These are phyloP conservation scores for Maniola hyperantus DNA, from an alignment of 2,888 invertebrate genomes.

Conservation along the genomic window DNA sequence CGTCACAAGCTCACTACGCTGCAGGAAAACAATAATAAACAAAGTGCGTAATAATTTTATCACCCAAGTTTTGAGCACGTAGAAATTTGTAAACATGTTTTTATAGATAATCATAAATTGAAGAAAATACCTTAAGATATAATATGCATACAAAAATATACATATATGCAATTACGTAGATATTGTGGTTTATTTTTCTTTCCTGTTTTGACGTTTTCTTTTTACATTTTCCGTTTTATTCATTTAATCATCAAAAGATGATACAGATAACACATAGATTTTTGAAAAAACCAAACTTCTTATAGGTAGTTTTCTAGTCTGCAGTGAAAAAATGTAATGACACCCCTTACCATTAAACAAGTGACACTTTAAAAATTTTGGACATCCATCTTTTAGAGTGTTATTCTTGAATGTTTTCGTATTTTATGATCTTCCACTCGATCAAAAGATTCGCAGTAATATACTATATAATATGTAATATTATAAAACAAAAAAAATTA, in stretches of 20 bases:
- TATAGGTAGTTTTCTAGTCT: too few relatives aligned
- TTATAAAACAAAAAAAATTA: too few relatives aligned
- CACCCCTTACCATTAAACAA: too few relatives aligned
- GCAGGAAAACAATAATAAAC: constrained; percentile 35
- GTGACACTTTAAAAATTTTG: neutral
- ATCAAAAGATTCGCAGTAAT: neutral
- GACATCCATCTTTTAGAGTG: too few relatives aligned
- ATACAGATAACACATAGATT: too few relatives aligned
- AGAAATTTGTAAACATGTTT: constrained; percentile 53
- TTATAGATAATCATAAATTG: constrained; percentile 35
- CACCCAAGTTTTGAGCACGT: constrained; percentile 46
- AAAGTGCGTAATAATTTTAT: constrained; percentile 58
- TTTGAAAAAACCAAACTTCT: too few relatives aligned
- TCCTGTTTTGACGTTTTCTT: neutral
- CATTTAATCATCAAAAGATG: too few relatives aligned
- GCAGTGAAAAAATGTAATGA: too few relatives aligned
- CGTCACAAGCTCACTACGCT: neutral
- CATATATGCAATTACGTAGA: constrained; percentile 6
- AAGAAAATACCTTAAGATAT: constrained; percentile 2
- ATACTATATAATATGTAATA: too few relatives aligned
- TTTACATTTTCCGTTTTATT: too few relatives aligned
- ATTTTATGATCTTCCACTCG: neutral
- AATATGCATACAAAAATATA: neutral
- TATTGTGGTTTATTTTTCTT: neutral
- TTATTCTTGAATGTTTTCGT: too few relatives aligned